phyloP scores from a whole-genome alignment of 2,797 vertebrate species.

The Natrix natrix region DNA sequence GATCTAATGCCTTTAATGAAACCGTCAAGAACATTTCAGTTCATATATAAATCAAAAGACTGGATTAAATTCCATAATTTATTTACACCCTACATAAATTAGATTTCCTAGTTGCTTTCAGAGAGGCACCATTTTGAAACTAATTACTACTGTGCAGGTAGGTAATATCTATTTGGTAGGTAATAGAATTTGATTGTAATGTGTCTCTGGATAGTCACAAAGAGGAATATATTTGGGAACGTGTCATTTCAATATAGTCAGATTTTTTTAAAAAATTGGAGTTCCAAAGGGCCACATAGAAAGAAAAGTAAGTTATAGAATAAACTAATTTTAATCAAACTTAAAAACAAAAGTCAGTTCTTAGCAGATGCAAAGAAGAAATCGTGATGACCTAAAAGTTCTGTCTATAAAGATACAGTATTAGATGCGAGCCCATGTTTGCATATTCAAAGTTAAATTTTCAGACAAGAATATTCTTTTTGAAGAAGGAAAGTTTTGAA shows the following conservation, averaged over 20 bases:
- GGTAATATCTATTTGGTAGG: not conserved
- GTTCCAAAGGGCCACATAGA: not conserved
- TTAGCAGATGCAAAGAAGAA: not conserved
- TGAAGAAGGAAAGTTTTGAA: conserved; percentile 15
- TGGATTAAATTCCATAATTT: not conserved
- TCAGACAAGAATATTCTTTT: not conserved
- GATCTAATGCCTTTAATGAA: conserved; percentile 26
- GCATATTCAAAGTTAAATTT: conserved; percentile 18
- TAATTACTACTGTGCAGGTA: not conserved
- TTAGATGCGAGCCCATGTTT: not conserved
- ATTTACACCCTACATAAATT: not conserved
- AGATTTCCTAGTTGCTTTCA: not conserved
- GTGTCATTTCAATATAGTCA: not conserved
- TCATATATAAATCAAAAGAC: not conserved
- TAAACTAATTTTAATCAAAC: not conserved
- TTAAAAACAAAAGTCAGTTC: not conserved
- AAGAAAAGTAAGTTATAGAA: not conserved
- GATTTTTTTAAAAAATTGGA: not conserved
- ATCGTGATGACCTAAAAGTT: conserved; percentile 2
- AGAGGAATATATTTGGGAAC: not conserved
- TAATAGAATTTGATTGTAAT: not conserved
- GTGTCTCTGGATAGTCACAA: not conserved
- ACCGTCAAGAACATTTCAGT: not conserved
- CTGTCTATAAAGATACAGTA: not conserved
- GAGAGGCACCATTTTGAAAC: not conserved